Conservation (phyloP, 2,797 vertebrate species). For the Ispidina lecontei region DNA sequence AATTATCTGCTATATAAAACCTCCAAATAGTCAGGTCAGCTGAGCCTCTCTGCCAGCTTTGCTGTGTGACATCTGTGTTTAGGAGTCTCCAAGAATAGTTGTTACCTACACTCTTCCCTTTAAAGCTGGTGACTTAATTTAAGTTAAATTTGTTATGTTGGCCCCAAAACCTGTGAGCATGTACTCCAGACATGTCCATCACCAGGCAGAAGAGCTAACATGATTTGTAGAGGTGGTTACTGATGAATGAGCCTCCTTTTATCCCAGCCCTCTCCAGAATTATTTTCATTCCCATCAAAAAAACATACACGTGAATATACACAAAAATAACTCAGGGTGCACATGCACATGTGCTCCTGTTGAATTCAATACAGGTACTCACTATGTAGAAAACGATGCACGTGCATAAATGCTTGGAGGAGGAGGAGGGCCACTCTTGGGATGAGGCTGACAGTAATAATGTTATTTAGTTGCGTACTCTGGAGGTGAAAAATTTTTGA, state of each 20-base stretch:
- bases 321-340: background rate
- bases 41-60: background rate
- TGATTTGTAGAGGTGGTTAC: background rate
- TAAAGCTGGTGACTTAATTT: background rate
- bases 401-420: background rate
- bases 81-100: background rate
- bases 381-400: background rate
- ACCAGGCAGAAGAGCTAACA: background rate
- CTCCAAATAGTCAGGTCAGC: background rate
- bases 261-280: background rate
- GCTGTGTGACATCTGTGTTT: background rate
- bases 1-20: background rate
- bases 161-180: background rate
- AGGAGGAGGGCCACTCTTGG: background rate
- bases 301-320: background rate
- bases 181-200: background rate
- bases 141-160: background rate
- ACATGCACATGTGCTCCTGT: rapidly evolving
- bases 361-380: constrained; percentile 1
- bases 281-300: constrained; percentile 11
- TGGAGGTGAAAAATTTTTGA: background rate
- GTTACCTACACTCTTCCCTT: background rate
- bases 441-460: background rate
- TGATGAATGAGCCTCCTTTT: constrained; percentile 17
- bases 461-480: background rate